phyloP scores from a whole-genome alignment of 1,140 invertebrate species.

The Wasmannia auropunctata region DNA sequence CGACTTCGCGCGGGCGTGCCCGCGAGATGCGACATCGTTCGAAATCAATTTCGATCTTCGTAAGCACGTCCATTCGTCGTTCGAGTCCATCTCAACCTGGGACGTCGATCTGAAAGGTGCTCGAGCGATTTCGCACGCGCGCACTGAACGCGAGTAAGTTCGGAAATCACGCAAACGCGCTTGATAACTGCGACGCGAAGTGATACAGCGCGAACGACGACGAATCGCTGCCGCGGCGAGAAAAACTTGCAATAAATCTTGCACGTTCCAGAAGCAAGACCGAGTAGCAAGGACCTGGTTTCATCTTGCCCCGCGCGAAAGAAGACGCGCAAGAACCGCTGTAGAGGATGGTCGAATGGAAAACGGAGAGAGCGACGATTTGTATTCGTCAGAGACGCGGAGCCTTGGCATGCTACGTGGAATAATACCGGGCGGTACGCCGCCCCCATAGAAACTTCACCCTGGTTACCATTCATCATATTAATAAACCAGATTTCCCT shows the following conservation, averaged over 20 bases:
- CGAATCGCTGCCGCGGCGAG: slow-evolving; percentile 10
- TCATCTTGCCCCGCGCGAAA: slow-evolving; percentile 62
- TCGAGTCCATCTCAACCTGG: background rate
- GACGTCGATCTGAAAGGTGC: background rate
- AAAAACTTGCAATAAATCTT: slow-evolving; percentile 72
- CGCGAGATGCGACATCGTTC: background rate
- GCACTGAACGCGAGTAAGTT: slow-evolving; percentile 1
- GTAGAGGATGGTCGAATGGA: slow-evolving; percentile 17
- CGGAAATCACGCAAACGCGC: slow-evolving; percentile 33
- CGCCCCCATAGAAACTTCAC: slow-evolving; percentile 62
- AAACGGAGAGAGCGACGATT: slow-evolving; percentile 68
- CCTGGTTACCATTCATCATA: slow-evolving; percentile 74
- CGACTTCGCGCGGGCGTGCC: background rate
- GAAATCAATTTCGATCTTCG: slow-evolving; percentile 6
- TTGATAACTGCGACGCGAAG: slow-evolving; percentile 30
- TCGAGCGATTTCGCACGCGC: background rate
- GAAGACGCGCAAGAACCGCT: slow-evolving; percentile 61
- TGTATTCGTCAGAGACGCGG: slow-evolving; percentile 74
- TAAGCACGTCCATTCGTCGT: background rate
- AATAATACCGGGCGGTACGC: slow-evolving; percentile 54
- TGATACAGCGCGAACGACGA: slow-evolving; percentile 25
- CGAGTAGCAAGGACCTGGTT: slow-evolving; percentile 61
- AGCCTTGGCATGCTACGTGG: slow-evolving; percentile 30
- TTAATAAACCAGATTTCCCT: slow-evolving; percentile 73
- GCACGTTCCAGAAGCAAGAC: slow-evolving; percentile 38